A percentile compares a stretch with the other conserved stretches of the same genome.
Evolutionary conservation across 2,113 vertebrate genomes (phyloP).

Genomic region (Silurus glanis): DNA sequence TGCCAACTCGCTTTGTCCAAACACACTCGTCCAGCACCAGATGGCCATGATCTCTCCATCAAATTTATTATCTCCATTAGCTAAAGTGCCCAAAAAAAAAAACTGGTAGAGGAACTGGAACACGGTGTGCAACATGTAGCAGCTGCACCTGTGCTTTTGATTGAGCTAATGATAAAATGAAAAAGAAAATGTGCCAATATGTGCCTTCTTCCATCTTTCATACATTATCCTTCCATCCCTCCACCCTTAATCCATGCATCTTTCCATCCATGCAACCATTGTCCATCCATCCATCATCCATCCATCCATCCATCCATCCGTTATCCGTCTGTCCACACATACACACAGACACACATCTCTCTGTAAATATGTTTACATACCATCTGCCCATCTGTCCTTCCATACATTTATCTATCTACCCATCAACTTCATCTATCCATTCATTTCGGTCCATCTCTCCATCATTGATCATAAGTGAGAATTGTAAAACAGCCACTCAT

Average conservation of each 20-base stretch:
- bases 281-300: neutral
- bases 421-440: neutral
- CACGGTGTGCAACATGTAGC: neutral
- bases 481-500: neutral
- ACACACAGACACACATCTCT: too few relatives aligned
- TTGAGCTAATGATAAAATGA: neutral
- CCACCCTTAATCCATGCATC: neutral
- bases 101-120: conserved; percentile 9
- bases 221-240: neutral
- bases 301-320: too few relatives aligned
- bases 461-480: too few relatives aligned
- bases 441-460: neutral
- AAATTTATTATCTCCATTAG: conserved; percentile 50
- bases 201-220: neutral
- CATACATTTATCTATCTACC: neutral
- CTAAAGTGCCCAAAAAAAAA: neutral
- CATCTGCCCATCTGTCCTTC: neutral
- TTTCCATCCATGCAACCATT: neutral
- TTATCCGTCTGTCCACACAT: too few relatives aligned
- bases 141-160: neutral
- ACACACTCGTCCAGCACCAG: conserved; percentile 36
- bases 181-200: neutral
- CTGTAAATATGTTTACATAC: too few relatives aligned
- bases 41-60: conserved; percentile 48
- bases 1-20: neutral